Evolutionary conservation across 2,888 invertebrate genomes (phyloP).

Genomic region (Clivina fossor): DNA sequence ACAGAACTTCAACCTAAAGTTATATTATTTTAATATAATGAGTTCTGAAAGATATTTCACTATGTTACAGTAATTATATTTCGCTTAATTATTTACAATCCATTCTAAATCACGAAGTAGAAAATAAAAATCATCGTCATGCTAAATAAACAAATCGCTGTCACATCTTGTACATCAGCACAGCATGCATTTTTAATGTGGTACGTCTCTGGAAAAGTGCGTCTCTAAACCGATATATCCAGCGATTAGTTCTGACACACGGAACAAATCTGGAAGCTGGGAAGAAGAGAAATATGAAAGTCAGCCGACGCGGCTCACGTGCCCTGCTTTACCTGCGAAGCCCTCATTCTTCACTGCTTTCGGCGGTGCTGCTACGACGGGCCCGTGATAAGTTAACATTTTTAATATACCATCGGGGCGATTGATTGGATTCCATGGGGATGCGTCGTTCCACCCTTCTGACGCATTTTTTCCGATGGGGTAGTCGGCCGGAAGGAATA

Average conservation of each 20-base stretch:
- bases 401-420: constrained; percentile 17
- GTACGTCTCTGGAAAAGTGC: constrained; percentile 1
- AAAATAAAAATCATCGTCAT: background rate
- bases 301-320: constrained; percentile 15
- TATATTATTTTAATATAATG: too few species aligned
- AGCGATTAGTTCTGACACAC: constrained; percentile 23
- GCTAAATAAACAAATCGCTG: too few species aligned
- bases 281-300: constrained; percentile 17
- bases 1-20: too few species aligned
- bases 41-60: too few species aligned
- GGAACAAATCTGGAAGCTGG: constrained; percentile 13
- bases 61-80: too few species aligned
- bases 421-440: constrained; percentile 20
- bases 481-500: constrained; percentile 8
- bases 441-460: background rate
- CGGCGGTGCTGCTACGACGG: too few species aligned
- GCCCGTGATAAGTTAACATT: constrained; percentile 26
- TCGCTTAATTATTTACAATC: too few species aligned
- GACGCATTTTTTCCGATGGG: background rate
- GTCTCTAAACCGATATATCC: constrained; percentile 19
- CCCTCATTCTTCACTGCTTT: constrained; percentile 4
- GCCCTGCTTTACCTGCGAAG: background rate
- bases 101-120: too few species aligned
- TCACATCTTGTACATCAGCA: too few species aligned
- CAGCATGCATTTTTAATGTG: too few species aligned